Evolutionary conservation across 2,797 vertebrate genomes (phyloP), one percentile per base, ranked within the genome.

Genomic region (Enteromius mattozi): DNA sequence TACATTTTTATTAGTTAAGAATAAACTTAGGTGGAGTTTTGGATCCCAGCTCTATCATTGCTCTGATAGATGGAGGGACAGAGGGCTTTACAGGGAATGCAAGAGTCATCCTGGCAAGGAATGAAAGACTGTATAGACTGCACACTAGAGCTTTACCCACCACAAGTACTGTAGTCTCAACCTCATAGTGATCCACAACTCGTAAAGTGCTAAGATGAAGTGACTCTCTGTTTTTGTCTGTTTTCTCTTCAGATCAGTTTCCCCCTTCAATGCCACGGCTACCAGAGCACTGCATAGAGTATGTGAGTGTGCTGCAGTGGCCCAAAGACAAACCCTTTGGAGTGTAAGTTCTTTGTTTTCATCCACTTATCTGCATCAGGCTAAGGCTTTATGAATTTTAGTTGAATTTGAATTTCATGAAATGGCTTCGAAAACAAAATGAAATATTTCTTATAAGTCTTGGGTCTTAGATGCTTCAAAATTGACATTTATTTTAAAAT

Each of bases 91-190:
- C 99, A 94, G 98, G 98, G 85, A 99, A 98, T 0, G 95, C 94
- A 27, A 30, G 59, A 63, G 59, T 30, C 59, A 63, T 30, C 24
- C 59, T 99, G 33, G n/a, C 98, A 98, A 0, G 98, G 98, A 83
- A 99, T 99, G 97, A 98, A 96, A 0, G 98, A 98, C 0, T 99
- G 98, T 92, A 95, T 99, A 78, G 98, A 99, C 72, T 99, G 98
- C 88, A 99, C 98, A 0, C 93, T 99, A 81, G 97, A 98, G 85
- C 95, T 99, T 59, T 59, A 59, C n/a, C n/a, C 56, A 27, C n/a
- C n/a, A 59, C n/a, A 59, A 59, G n/a, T 61, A 61, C 56, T 61
- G n/a, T 27, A 27, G 12, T 27, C 24, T 27, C 59, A 61, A n/a
- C 3, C 56, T 59, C n/a, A 59, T 24, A 59, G 3, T n/a, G 21